Conservation (phyloP, 2,113 vertebrate species). For the Charina bottae region DNA sequence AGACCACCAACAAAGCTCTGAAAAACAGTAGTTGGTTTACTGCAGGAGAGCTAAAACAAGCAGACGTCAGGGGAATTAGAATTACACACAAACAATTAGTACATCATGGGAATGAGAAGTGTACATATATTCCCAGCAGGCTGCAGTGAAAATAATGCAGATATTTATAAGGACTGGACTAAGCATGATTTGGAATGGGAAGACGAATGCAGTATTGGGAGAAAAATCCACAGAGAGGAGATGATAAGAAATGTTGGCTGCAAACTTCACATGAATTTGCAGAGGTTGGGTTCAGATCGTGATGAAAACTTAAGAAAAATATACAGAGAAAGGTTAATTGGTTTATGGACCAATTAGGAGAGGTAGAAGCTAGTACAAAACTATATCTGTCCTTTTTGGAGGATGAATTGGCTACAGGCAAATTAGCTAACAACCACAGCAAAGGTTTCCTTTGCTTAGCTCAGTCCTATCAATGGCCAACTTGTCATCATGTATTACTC, state of each 20-base stretch:
- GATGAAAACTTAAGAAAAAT: background rate
- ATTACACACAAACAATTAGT: background rate
- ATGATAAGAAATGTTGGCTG: background rate
- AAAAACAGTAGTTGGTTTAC: too few species aligned
- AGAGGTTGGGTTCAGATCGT: background rate
- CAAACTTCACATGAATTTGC: background rate
- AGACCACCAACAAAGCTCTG: too few species aligned
- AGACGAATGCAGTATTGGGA: background rate
- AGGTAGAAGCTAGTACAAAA: background rate
- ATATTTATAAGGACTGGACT: background rate
- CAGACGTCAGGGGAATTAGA: too few species aligned
- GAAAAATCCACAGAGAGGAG: background rate
- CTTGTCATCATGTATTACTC: background rate
- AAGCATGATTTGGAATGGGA: background rate
- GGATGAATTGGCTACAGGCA: slow-evolving; percentile 20
- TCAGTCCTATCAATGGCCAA: slow-evolving; percentile 38
- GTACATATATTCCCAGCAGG: background rate
- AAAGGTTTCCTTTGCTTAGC: slow-evolving; percentile 26
- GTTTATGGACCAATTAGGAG: background rate
- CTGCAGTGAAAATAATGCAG: background rate
- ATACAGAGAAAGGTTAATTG: background rate
- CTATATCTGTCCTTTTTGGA: background rate
- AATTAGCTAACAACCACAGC: slow-evolving; percentile 41
- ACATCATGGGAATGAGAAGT: background rate
- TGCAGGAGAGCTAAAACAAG: too few species aligned